Base-by-base conservation (phyloP, 2,113 vertebrate genomes). In the Microtus montanus region DNA sequence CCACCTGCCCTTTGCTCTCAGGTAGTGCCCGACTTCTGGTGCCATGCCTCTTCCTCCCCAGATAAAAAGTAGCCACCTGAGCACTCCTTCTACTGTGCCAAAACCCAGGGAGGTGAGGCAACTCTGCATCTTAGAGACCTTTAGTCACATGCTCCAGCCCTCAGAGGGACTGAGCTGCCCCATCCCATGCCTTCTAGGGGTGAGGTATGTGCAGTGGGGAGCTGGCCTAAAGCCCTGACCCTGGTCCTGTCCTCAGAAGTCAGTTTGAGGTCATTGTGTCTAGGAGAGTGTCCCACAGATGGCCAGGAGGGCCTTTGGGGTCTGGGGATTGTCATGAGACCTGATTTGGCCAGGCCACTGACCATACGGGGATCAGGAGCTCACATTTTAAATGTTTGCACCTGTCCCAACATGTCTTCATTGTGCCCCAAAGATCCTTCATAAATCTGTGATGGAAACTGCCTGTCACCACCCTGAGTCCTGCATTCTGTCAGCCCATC, bases 1-100 rank as follows among this genome's bases (percentile, higher is more conserved):
- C 68, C 68, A 75, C 74, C 54, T 20, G 64, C 47, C 86, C 78
- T 73, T 52, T 86, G 87, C 78, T 87, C 96, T 95, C 95, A 90
- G 93, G 95, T 95, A 64, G 80, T 44, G 52, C 78, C 77, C 71
- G 2, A 33, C 91, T 74, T 90, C 71, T 75, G 95, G 68, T 75
- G 88, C 87, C 64, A 6, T 26, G 54, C 24, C 30, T 44, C 71
- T 14, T 54, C 61, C 79, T 84, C 52, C 28, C 35, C 35, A 64
- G 44, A 38, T 11, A 80, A 58, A 58, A 88, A 92, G 80, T 75
- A 61, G 82, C 92, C 86, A 19, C 10, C 20, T 13, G 86, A 77
- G 77, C n/a, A 38, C 85, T 35, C 54, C 73, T 75, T 89, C 85
- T 35, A 35, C 82, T 74, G 85, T 96, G 96, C 94, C 80, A 70